Evolutionary conservation across 2,113 vertebrate genomes (phyloP).

Genomic region (Embiotoca jacksoni): DNA sequence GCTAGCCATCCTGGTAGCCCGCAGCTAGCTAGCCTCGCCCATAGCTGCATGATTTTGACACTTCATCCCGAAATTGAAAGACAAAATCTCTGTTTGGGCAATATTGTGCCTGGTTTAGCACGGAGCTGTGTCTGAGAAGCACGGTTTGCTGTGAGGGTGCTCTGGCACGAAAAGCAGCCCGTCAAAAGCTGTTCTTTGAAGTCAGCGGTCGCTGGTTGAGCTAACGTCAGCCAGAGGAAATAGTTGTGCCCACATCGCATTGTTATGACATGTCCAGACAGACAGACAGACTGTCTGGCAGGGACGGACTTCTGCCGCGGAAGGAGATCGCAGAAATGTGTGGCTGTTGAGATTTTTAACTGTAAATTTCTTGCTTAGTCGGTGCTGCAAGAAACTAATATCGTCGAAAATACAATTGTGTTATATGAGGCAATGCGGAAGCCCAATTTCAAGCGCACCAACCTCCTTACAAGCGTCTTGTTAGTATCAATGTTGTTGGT

Average conservation of each 20-base stretch:
- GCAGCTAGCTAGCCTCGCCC: constrained; percentile 75
- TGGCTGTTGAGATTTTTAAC: neutral
- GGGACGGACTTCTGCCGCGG: neutral
- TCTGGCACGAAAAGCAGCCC: too few relatives aligned
- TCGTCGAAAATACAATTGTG: neutral
- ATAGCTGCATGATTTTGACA: constrained; percentile 47
- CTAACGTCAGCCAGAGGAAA: constrained; percentile 56
- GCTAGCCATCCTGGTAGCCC: constrained; percentile 36
- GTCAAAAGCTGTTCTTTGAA: neutral
- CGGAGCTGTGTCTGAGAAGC: accelerated
- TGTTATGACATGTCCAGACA: constrained; percentile 73
- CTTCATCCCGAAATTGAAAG: neutral
- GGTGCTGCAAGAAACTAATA: neutral
- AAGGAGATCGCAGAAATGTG: too few relatives aligned
- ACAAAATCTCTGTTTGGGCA: accelerated
- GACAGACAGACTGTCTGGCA: neutral
- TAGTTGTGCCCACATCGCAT: constrained; percentile 57
- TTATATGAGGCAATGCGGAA: neutral
- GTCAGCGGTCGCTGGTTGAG: constrained; percentile 33
- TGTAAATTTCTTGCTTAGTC: neutral
- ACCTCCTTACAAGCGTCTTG: neutral
- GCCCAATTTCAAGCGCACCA: neutral
- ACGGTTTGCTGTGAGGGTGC: neutral
- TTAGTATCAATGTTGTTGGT: neutral
- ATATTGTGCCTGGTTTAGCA: accelerated